These are phyloP conservation scores for Drosophila imparisetae DNA, from an alignment of 2,888 invertebrate species.

Conservation along the genomic window DNA sequence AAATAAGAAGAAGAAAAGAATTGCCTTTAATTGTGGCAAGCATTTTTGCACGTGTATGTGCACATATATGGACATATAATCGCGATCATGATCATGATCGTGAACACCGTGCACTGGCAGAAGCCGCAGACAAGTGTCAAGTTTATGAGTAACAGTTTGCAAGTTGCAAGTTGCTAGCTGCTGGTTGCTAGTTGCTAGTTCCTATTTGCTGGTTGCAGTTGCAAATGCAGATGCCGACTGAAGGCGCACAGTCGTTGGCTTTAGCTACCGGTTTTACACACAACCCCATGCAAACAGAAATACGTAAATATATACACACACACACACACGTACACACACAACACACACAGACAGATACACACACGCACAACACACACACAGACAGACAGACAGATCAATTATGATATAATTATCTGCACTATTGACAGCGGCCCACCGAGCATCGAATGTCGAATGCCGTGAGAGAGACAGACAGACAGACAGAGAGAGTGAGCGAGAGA, in stretches of 20 bases:
- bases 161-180: slow-evolving; percentile 6
- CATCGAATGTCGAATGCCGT: slow-evolving; percentile 14
- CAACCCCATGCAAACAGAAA: neutral
- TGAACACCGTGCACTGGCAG: neutral
- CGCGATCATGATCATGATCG: slow-evolving; percentile 20
- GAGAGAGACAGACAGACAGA: neutral
- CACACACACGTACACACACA: slow-evolving; percentile 29
- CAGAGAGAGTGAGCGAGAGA: neutral
- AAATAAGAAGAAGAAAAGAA: neutral
- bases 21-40: neutral
- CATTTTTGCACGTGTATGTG: neutral
- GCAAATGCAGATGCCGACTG: slow-evolving; percentile 35
- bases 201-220: neutral
- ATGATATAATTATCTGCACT: slow-evolving; percentile 77
- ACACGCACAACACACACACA: slow-evolving; percentile 20
- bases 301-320: slow-evolving; percentile 16
- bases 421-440: slow-evolving; percentile 71
- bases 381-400: slow-evolving; percentile 61
- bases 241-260: slow-evolving; percentile 8
- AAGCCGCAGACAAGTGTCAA: slow-evolving; percentile 46
- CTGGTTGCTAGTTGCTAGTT: slow-evolving; percentile 23
- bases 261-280: slow-evolving; percentile 70
- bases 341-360: slow-evolving; percentile 4
- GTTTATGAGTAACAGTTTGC: slow-evolving; percentile 46
- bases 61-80: neutral